phyloP scores from a whole-genome alignment of 1,140 invertebrate species.

The Sarcophaga peregrina region DNA sequence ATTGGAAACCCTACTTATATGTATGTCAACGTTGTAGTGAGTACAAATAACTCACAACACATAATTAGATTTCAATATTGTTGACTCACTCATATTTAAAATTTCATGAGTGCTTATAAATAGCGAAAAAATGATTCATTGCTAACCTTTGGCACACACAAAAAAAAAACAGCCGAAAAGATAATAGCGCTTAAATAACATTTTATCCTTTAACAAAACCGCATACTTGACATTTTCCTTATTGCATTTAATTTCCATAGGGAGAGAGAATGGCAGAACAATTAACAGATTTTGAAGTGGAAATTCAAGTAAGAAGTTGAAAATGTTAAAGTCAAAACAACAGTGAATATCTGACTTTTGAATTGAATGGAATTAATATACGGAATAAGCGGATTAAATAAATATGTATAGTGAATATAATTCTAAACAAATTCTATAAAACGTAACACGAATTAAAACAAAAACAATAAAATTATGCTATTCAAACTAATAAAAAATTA shows the following conservation, averaged over 20 bases:
- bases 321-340: constrained; percentile 30
- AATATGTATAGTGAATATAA: not conserved
- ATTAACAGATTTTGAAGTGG: not conserved
- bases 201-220: not conserved
- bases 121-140: no score
- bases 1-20: no score
- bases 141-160: no score
- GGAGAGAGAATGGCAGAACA: not conserved
- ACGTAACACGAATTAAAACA: not conserved
- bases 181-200: no score
- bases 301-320: constrained; percentile 21
- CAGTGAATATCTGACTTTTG: constrained; percentile 32
- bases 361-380: constrained; percentile 14
- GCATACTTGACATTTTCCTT: not conserved
- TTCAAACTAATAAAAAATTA: not conserved
- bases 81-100: no score
- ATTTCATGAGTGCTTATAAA: no score
- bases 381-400: not conserved
- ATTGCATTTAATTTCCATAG: not conserved
- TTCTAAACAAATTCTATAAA: no score
- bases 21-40: no score
- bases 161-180: no score
- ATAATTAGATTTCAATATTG: no score
- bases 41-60: no score
- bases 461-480: not conserved